Evolutionary conservation across 2,797 vertebrate species (phyloP).

Genomic region (Remorina albescens): DNA sequence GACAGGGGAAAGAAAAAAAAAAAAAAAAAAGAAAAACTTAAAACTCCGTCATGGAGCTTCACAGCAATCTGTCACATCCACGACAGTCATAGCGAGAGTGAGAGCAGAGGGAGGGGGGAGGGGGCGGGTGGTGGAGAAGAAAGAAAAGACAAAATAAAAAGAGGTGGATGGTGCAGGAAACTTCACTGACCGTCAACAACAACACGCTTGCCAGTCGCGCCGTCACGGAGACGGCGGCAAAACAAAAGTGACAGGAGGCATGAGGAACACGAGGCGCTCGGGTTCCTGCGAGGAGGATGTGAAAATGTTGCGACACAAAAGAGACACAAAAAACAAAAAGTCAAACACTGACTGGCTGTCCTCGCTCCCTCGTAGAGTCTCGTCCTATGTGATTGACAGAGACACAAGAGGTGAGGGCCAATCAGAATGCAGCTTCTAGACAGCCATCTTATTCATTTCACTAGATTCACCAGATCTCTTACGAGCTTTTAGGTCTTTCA

Average conservation of each 20-base stretch:
- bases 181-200: slow-evolving; percentile 41
- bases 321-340: slow-evolving; percentile 10
- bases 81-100: neutral
- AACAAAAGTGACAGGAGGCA: slow-evolving; percentile 18
- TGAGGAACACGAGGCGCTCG: slow-evolving; percentile 6
- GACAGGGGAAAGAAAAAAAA: neutral
- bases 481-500: too few species aligned
- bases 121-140: too few species aligned
- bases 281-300: neutral
- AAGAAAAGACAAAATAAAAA: neutral
- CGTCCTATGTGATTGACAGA: neutral
- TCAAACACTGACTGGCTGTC: neutral
- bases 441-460: too few species aligned
- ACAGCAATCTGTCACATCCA: slow-evolving; percentile 19
- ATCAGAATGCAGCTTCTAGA: neutral
- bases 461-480: neutral
- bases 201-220: slow-evolving; percentile 29
- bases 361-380: neutral
- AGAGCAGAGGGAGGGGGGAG: too few species aligned
- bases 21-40: slow-evolving; percentile 35
- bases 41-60: slow-evolving; percentile 35
- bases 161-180: slow-evolving; percentile 13
- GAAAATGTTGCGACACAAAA: slow-evolving; percentile 14
- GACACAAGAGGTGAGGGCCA: neutral
- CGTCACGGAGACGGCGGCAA: neutral